Evolutionary conservation across 2,113 vertebrate genomes (phyloP).

Genomic region (Petroica traversi): DNA sequence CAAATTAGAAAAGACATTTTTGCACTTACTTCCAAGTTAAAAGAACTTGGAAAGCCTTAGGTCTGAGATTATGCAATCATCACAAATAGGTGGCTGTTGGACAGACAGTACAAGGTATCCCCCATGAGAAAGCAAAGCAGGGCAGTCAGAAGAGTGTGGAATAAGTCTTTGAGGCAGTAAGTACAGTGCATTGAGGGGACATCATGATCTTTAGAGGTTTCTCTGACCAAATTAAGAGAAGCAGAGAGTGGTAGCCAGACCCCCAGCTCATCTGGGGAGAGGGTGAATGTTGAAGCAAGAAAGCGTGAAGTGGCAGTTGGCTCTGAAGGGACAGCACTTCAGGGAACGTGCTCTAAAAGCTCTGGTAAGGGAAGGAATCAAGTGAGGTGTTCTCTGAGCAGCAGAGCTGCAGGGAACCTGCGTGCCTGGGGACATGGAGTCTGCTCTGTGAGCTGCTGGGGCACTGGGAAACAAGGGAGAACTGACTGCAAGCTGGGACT

Average conservation of each 20-base stretch:
- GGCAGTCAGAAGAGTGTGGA: background rate
- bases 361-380: background rate
- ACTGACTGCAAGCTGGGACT: background rate
- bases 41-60: background rate
- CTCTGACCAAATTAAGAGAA: background rate
- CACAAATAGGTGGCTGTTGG: background rate
- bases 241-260: background rate
- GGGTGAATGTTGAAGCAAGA: background rate
- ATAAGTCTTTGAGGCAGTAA: background rate
- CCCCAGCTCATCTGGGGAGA: background rate
- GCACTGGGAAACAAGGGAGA: background rate
- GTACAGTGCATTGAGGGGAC: background rate
- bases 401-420: background rate
- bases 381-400: background rate
- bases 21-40: background rate
- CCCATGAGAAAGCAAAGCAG: background rate
- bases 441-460: background rate
- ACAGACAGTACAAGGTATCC: background rate
- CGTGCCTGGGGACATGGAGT: fast-evolving
- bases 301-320: background rate
- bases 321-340: background rate
- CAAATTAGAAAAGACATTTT: conserved; percentile 13
- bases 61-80: background rate
- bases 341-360: background rate
- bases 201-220: background rate